These are phyloP conservation scores for Idaea aversata DNA, from an alignment of 2,888 invertebrate genomes.

Conservation along the genomic window DNA sequence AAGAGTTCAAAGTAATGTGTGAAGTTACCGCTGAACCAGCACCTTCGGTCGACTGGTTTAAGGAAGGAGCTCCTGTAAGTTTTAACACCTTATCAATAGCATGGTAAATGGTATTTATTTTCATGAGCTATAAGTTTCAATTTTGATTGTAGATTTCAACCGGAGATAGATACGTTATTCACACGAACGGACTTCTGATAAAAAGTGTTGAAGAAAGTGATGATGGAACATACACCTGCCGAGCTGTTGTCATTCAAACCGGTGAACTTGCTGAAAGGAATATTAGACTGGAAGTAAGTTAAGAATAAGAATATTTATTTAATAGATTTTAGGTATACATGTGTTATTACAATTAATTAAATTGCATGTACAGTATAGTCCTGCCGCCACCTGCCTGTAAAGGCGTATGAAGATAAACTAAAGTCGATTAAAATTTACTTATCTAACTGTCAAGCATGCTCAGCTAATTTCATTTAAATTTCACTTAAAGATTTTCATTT, in stretches of 20 bases:
- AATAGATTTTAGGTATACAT: too few species aligned
- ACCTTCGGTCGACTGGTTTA: slow-evolving; percentile 92
- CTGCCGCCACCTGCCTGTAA: too few species aligned
- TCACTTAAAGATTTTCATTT: too few species aligned
- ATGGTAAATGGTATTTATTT: background rate
- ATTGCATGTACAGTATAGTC: too few species aligned
- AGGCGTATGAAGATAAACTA: too few species aligned
- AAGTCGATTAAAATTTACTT: too few species aligned
- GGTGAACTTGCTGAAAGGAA: slow-evolving; percentile 88
- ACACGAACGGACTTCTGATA: slow-evolving; percentile 87
- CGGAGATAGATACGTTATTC: slow-evolving; percentile 86
- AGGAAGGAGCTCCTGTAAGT: slow-evolving; percentile 85
- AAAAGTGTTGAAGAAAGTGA: slow-evolving; percentile 89
- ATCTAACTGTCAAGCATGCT: too few species aligned
- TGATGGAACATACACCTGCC: slow-evolving; percentile 92
- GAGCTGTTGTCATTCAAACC: slow-evolving; percentile 90
- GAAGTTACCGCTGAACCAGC: slow-evolving; percentile 91
- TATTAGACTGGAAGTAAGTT: slow-evolving; percentile 87
- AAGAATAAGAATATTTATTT: too few species aligned
- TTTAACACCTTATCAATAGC: background rate
- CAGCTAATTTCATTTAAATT: too few species aligned
- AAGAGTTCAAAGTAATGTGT: slow-evolving; percentile 89
- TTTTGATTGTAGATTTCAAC: slow-evolving; percentile 77
- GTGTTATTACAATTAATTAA: too few species aligned
- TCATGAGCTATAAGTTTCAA: background rate